These are phyloP conservation scores for Pardalotus punctatus DNA, from an alignment of 2,113 vertebrate genomes.

Conservation along the genomic window DNA sequence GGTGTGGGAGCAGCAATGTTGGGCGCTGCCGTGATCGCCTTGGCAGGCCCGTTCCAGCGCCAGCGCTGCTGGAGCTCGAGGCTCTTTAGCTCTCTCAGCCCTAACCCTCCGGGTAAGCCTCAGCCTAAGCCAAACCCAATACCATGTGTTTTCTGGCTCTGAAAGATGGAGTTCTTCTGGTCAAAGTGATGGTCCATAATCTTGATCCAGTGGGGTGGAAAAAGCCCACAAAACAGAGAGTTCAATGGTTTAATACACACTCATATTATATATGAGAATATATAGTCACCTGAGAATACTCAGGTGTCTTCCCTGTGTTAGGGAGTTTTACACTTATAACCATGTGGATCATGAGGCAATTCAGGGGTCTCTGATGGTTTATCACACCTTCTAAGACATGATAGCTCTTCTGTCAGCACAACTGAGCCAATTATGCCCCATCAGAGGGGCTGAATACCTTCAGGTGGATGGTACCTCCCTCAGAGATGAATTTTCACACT, in stretches of 20 bases:
- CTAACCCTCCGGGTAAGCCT: too few relatives aligned
- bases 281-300: too few relatives aligned
- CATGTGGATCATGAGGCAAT: neutral
- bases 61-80: too few relatives aligned
- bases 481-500: neutral
- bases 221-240: neutral
- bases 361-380: too few relatives aligned
- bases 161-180: neutral
- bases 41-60: too few relatives aligned
- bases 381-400: neutral
- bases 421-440: too few relatives aligned
- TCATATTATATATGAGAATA: accelerated
- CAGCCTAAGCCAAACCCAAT: too few relatives aligned
- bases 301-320: neutral
- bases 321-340: neutral
- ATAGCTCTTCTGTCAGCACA: neutral
- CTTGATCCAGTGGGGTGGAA: neutral
- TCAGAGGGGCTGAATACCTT: neutral
- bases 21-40: too few relatives aligned
- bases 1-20: too few relatives aligned
- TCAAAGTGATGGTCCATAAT: neutral
- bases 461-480: neutral
- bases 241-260: neutral
- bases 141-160: too few relatives aligned
- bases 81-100: too few relatives aligned